phyloP scores from a whole-genome alignment of 2,113 vertebrate genomes.

The Lagopus leucura region DNA sequence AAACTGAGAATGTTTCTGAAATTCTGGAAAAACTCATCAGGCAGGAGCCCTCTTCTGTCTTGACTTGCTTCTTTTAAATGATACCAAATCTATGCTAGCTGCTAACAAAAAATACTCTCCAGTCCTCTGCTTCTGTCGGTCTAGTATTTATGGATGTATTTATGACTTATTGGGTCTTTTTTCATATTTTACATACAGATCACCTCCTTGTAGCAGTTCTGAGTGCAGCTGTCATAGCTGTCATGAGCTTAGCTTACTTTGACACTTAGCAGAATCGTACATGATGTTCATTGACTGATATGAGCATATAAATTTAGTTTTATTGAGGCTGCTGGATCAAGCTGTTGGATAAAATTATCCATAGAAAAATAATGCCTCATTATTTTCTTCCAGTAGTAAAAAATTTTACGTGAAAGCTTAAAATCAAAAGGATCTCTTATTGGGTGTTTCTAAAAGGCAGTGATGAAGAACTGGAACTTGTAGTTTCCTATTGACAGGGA shows the following conservation, averaged over 20 bases:
- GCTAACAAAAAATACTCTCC: background rate
- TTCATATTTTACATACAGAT: fast-evolving
- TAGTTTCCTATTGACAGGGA: conserved; percentile 45
- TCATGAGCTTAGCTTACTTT: background rate
- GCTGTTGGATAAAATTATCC: background rate
- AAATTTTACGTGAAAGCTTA: background rate
- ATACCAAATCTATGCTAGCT: background rate
- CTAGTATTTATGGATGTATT: background rate
- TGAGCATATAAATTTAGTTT: background rate
- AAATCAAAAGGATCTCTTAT: background rate
- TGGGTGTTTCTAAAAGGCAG: conserved; percentile 32
- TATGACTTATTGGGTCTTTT: background rate
- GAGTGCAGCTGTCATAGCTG: background rate
- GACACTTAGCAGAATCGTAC: background rate
- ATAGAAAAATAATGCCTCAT: background rate
- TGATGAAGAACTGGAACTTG: conserved; percentile 37
- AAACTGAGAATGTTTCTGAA: background rate
- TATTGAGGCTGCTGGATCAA: background rate
- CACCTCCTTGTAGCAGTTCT: background rate
- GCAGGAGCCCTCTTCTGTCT: background rate
- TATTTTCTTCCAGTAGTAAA: background rate
- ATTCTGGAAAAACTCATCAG: background rate
- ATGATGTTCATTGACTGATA: background rate
- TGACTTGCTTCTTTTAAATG: background rate
- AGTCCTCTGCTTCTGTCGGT: background rate